Evolutionary conservation across 2,888 invertebrate genomes (phyloP).

Genomic region (Euclidia mi): DNA sequence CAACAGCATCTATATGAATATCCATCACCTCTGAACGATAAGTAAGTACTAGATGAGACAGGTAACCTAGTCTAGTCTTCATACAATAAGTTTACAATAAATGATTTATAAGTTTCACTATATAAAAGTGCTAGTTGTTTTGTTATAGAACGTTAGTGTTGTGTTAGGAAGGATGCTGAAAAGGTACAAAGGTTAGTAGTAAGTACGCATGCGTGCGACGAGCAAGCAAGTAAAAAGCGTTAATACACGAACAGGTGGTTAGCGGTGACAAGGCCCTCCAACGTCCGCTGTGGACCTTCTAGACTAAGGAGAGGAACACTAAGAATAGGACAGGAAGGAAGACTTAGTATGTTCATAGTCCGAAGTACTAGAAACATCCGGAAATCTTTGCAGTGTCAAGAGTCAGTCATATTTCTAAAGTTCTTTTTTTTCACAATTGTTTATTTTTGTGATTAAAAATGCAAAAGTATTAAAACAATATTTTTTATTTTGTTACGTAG

Average conservation of each 20-base stretch:
- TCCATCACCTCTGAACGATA: slow-evolving; percentile 59
- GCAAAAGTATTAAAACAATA: no score
- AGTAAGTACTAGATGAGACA: slow-evolving; percentile 75
- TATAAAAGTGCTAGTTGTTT: slow-evolving; percentile 60
- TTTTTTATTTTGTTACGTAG: no score
- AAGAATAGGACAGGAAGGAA: slow-evolving; percentile 36
- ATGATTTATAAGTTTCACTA: neutral
- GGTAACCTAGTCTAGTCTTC: slow-evolving; percentile 56
- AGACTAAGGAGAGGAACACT: slow-evolving; percentile 57
- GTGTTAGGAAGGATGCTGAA: slow-evolving; percentile 88
- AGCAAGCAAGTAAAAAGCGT: slow-evolving; percentile 84
- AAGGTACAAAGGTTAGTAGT: slow-evolving; percentile 88
- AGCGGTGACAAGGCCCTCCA: slow-evolving; percentile 79
- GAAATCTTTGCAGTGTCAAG: no score
- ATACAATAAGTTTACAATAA: slow-evolving; percentile 13
- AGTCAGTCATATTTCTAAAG: no score
- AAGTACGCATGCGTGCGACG: slow-evolving; percentile 86
- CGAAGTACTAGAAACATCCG: no score
- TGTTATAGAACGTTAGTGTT: slow-evolving; percentile 73
- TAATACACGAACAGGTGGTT: slow-evolving; percentile 73
- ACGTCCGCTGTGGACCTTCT: slow-evolving; percentile 43
- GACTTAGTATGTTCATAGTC: neutral
- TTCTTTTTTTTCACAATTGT: no score
- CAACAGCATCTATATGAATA: slow-evolving; percentile 13
- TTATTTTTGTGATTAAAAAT: no score